Conservation (phyloP, 2,888 invertebrate genomes). For the Steromphala cineraria region DNA sequence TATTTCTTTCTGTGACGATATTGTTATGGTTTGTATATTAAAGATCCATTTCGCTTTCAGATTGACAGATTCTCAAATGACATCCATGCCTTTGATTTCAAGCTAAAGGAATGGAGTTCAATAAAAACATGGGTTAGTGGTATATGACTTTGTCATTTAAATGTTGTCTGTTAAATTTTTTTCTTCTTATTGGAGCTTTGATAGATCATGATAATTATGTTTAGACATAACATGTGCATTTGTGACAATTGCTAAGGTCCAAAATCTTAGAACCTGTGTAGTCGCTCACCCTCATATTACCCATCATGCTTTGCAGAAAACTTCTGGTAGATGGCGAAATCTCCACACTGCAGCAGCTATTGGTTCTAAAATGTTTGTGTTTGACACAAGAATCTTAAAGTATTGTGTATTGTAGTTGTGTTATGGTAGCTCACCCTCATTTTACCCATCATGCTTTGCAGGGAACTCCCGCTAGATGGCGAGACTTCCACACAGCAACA, state of each 20-base stretch:
- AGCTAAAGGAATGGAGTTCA: conserved; percentile 61
- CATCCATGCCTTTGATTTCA: conserved; percentile 64
- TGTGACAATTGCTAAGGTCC: too few species aligned
- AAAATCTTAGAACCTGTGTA: too few species aligned
- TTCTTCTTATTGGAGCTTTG: neutral
- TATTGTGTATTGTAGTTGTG: too few species aligned
- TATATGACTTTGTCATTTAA: neutral
- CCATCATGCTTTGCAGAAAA: too few species aligned
- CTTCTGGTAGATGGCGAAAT: too few species aligned
- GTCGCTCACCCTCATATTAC: too few species aligned
- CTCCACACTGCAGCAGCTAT: too few species aligned
- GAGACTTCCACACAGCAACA: conserved; percentile 93
- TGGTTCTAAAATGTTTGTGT: neutral
- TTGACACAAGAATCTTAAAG: neutral
- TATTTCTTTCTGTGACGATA: too few species aligned
- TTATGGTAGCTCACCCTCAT: neutral
- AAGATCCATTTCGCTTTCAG: conserved; percentile 46
- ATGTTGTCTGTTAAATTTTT: neutral
- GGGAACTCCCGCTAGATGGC: conserved; percentile 83
- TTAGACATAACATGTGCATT: too few species aligned
- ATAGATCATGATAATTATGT: too few species aligned
- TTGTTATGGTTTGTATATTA: too few species aligned
- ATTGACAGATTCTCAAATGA: conserved; percentile 73
- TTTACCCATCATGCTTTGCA: conserved; percentile 45
- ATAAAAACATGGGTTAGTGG: conserved; percentile 51